Base-by-base conservation (phyloP, 2,113 vertebrate species). In the Catagonus wagneri region DNA sequence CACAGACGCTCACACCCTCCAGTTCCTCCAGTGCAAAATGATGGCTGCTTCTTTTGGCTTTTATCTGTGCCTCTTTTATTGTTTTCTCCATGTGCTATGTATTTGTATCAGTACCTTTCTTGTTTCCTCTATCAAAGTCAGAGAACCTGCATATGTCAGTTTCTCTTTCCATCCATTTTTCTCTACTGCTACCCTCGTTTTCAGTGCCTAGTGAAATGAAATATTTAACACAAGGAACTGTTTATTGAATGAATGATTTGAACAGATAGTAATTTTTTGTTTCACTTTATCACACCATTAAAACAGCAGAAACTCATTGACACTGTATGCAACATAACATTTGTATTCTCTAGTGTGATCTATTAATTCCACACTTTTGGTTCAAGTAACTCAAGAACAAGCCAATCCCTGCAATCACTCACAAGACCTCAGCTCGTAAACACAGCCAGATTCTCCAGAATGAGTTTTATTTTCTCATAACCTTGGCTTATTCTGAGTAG, bases 401-500 rank as follows among this genome's bases (percentile, higher is more conserved):
- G 56, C 5, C 66, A 23, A 2, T 74, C n/a, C n/a, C 2, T 15
- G 19, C 10, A 83, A 27, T 86, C 63, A 71, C 56, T 68, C 44
- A 69, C 44, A 71, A 75, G 60, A 65, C 12, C 65, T 39, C 61
- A 58, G 32, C 56, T 32, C 50, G 10, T 58, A 65, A 36, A 34
- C 81, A 83, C 5, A 76, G 50, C 52, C 1, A 1, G 34, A 9
- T 50, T 72, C 65, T 75, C 60, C 79, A 69, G 83, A 89, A 44
- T 44, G 25, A 76, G 71, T 50, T 94, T 76, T 84, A 13, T n/a
- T 69, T 80, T 76, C 94, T 90, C 65, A n/a, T 65, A 89, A 39
- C 15, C 69, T 75, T 83, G 60, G 74, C 90, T 95, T 74, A 76
- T 69, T 95, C 68, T 44, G 75, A 88, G 71, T 32, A 68, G 88